phyloP scores from a whole-genome alignment of 2,113 vertebrate genomes.

The Otis tarda region DNA sequence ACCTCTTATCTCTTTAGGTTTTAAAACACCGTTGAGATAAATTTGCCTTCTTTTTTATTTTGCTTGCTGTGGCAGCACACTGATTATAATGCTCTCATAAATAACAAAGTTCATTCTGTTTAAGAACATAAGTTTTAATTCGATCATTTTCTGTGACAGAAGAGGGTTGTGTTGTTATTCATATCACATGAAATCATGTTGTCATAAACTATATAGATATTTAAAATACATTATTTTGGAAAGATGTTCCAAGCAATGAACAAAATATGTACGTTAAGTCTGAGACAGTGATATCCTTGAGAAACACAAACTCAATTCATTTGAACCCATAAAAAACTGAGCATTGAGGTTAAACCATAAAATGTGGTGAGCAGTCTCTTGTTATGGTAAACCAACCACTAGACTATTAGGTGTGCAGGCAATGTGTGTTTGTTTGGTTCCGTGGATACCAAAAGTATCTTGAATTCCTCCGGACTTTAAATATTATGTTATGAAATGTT shows the following conservation, averaged over 20 bases:
- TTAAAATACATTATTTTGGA: background rate
- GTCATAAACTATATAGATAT: background rate
- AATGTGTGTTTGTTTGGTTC: slow-evolving; percentile 45
- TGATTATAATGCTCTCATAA: background rate
- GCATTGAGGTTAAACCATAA: slow-evolving; percentile 20
- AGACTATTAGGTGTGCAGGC: slow-evolving; percentile 29
- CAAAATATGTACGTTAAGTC: background rate
- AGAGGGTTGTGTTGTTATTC: background rate
- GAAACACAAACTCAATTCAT: background rate
- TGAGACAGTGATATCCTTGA: background rate
- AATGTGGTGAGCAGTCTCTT: slow-evolving; percentile 13
- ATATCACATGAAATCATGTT: background rate
- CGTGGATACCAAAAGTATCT: background rate
- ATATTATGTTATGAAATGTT: slow-evolving; percentile 57
- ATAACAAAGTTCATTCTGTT: background rate
- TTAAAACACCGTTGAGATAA: background rate
- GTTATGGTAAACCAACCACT: background rate
- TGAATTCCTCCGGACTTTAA: slow-evolving; percentile 47
- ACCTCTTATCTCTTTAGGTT: background rate
- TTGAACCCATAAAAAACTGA: background rate
- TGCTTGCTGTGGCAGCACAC: background rate
- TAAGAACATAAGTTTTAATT: background rate
- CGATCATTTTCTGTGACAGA: background rate
- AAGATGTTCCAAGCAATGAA: background rate
- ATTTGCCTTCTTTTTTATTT: background rate